These are phyloP conservation scores for Speoplatyrhinus poulsoni DNA, from an alignment of 2,113 vertebrate species.

Conservation along the genomic window DNA sequence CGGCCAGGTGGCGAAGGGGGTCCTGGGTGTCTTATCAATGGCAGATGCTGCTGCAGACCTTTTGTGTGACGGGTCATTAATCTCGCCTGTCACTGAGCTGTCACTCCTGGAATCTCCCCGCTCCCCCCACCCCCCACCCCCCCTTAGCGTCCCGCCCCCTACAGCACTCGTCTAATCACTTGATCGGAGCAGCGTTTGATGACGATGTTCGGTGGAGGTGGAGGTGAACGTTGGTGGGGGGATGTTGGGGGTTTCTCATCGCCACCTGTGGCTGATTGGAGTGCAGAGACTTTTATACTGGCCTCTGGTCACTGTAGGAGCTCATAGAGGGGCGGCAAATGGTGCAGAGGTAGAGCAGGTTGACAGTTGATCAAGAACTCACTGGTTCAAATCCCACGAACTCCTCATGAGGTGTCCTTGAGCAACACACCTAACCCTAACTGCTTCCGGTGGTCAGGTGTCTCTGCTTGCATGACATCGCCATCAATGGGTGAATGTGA, in stretches of 20 bases:
- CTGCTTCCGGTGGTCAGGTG: too few relatives aligned
- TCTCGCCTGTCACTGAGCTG: slow-evolving; percentile 62
- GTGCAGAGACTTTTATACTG: not conserved
- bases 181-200: slow-evolving; percentile 58
- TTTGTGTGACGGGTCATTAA: slow-evolving; percentile 65
- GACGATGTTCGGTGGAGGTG: slow-evolving; percentile 38
- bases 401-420: too few relatives aligned
- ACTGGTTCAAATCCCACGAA: too few relatives aligned
- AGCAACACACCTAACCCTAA: too few relatives aligned
- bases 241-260: slow-evolving; percentile 27
- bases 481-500: too few relatives aligned
- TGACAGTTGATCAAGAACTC: too few relatives aligned
- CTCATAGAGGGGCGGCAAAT: too few relatives aligned
- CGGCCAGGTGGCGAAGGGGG: slow-evolving; percentile 42
- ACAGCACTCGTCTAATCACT: slow-evolving; percentile 62
- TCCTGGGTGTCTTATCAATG: slow-evolving; percentile 58
- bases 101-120: slow-evolving; percentile 42
- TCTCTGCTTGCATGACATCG: too few relatives aligned
- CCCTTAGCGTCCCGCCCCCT: slow-evolving; percentile 26
- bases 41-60: slow-evolving; percentile 43
- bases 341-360: too few relatives aligned
- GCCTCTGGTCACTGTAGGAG: not conserved
- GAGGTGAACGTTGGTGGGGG: not conserved
- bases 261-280: slow-evolving; percentile 45
- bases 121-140: slow-evolving; percentile 12